Evolutionary conservation across 2,113 vertebrate genomes (phyloP).

Genomic region (Alaudala cheleensis): DNA sequence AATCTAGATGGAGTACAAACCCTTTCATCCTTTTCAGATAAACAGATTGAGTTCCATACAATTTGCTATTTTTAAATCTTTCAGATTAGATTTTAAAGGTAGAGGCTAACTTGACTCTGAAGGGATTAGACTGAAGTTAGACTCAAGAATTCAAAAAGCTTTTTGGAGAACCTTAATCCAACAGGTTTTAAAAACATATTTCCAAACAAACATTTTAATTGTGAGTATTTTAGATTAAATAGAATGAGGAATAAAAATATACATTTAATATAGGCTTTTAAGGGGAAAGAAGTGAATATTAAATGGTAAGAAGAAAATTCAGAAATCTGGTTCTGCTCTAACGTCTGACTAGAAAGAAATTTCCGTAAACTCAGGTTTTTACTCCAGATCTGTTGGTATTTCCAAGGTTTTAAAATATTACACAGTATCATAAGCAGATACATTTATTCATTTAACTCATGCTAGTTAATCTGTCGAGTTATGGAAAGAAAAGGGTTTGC

Average conservation of each 20-base stretch:
- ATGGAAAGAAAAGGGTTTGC: neutral
- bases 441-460: neutral
- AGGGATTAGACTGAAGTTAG: neutral
- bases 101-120: neutral
- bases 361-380: neutral
- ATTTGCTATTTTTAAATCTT: conserved; percentile 15
- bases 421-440: neutral
- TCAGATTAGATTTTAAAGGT: conserved; percentile 16
- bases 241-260: neutral
- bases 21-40: conserved; percentile 45
- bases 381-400: neutral
- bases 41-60: conserved; percentile 37
- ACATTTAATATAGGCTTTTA: neutral
- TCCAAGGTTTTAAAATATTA: neutral
- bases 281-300: neutral
- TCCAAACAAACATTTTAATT: neutral
- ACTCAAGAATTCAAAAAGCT: neutral
- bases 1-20: conserved; percentile 2
- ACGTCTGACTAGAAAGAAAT: neutral
- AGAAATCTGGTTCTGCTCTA: conserved; percentile 5
- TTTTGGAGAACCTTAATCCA: neutral
- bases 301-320: neutral
- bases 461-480: neutral
- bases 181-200: neutral
- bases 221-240: neutral